Percentiles rank a stretch among this genome's conserved stretches.
phyloP scores from a whole-genome alignment of 2,113 vertebrate species.

The Bos indicus region DNA sequence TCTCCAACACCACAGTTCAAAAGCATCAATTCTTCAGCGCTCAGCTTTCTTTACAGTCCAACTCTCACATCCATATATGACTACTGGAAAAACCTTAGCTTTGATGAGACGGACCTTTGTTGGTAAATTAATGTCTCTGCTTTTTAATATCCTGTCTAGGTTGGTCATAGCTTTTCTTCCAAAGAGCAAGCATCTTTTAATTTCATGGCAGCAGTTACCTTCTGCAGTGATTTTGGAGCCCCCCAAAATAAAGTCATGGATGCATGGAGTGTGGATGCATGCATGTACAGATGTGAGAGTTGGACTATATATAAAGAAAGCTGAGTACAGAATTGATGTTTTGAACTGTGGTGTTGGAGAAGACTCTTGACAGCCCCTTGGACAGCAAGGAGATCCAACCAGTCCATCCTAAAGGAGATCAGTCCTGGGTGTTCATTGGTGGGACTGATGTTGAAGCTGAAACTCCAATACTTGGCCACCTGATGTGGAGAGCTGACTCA shows the following conservation, averaged over 20 bases:
- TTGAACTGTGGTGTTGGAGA: too few species aligned
- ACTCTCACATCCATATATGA: neutral
- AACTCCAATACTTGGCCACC: too few species aligned
- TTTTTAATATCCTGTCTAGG: neutral
- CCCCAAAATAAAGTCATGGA: neutral
- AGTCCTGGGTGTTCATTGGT: too few species aligned
- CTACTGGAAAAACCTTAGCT: neutral
- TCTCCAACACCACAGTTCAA: neutral
- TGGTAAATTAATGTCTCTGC: neutral
- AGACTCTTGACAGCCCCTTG: too few species aligned
- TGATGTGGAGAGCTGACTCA: too few species aligned
- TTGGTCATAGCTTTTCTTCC: neutral
- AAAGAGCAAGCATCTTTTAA: neutral
- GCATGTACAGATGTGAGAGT: too few species aligned
- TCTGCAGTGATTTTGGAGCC: neutral
- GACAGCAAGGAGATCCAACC: too few species aligned
- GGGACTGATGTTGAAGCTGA: too few species aligned
- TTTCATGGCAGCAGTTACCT: neutral
- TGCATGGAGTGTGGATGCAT: too few species aligned
- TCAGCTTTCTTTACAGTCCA: neutral
- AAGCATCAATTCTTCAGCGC: rapidly evolving
- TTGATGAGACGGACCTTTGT: neutral
- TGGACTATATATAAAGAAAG: too few species aligned
- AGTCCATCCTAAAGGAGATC: too few species aligned
- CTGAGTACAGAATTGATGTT: too few species aligned